phyloP scores from a whole-genome alignment of 2,888 invertebrate species.

The Petrolisthes manimaculis region DNA sequence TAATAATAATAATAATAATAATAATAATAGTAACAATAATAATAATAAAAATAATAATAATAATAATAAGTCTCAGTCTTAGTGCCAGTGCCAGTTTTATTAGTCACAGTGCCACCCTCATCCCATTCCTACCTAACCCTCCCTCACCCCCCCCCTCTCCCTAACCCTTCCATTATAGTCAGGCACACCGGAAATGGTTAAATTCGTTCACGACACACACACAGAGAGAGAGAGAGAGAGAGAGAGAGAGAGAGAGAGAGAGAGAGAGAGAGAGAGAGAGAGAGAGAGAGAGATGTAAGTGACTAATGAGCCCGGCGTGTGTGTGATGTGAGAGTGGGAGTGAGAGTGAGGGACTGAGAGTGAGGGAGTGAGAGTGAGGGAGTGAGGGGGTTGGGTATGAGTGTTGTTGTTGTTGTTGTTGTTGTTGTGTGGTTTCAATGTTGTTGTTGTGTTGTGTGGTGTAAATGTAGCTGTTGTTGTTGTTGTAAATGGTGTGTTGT shows the following conservation, averaged over 20 bases:
- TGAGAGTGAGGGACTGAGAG: neutral
- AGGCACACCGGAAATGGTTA: neutral
- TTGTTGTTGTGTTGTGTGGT: no score
- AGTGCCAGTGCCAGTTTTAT: no score
- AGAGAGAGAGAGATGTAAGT: neutral
- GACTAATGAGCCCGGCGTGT: neutral
- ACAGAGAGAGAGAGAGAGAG: neutral
- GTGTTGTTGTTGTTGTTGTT: no score
- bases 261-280: neutral
- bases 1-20: no score
- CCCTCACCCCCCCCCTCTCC: neutral
- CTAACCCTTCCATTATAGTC: neutral
- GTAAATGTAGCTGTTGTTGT: no score
- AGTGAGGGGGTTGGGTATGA: no score
- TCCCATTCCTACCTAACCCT: neutral
- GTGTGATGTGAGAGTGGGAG: neutral
- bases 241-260: neutral
- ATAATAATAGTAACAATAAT: no score
- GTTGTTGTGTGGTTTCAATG: no score
- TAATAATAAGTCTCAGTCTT: no score
- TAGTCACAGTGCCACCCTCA: no score
- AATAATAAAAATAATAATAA: no score
- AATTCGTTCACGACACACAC: neutral
- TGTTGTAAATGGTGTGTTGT: no score
- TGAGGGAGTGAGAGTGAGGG: neutral